Evolutionary conservation across 2,888 invertebrate species (phyloP).

Genomic region (Polylopha cassiicola): DNA sequence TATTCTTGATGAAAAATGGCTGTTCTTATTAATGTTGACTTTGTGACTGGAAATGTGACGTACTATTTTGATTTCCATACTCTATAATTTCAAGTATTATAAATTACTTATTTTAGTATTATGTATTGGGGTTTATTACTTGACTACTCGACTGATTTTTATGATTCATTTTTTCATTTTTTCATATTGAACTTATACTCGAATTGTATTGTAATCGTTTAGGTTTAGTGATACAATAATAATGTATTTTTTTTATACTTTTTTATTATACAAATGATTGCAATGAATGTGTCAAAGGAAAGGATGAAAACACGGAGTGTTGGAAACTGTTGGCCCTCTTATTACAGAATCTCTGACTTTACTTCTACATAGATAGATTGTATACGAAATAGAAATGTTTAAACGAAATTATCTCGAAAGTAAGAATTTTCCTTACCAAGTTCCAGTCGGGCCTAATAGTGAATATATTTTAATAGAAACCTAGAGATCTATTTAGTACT

Average conservation of each 20-base stretch:
- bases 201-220: slow-evolving; percentile 22
- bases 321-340: neutral
- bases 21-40: neutral
- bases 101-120: slow-evolving; percentile 14
- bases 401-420: slow-evolving; percentile 1
- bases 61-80: slow-evolving; percentile 3
- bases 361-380: slow-evolving; percentile 2
- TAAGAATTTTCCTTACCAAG: neutral
- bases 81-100: slow-evolving; percentile 12
- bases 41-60: slow-evolving; percentile 8
- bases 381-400: too few species aligned
- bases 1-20: neutral
- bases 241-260: slow-evolving; percentile 11
- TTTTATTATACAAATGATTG: slow-evolving; percentile 9
- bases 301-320: slow-evolving; percentile 11
- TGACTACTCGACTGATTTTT: slow-evolving; percentile 18
- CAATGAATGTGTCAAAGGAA: slow-evolving; percentile 11
- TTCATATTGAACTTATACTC: slow-evolving; percentile 15
- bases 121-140: slow-evolving; percentile 15
- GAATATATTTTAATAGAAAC: slow-evolving; percentile 21
- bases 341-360: neutral
- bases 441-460: slow-evolving; percentile 12
- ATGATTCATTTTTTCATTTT: slow-evolving; percentile 9
- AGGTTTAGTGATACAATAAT: slow-evolving; percentile 13
- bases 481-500: slow-evolving; percentile 21